Conservation (phyloP, 2,797 vertebrate species). For the Sarcoramphus papa region DNA sequence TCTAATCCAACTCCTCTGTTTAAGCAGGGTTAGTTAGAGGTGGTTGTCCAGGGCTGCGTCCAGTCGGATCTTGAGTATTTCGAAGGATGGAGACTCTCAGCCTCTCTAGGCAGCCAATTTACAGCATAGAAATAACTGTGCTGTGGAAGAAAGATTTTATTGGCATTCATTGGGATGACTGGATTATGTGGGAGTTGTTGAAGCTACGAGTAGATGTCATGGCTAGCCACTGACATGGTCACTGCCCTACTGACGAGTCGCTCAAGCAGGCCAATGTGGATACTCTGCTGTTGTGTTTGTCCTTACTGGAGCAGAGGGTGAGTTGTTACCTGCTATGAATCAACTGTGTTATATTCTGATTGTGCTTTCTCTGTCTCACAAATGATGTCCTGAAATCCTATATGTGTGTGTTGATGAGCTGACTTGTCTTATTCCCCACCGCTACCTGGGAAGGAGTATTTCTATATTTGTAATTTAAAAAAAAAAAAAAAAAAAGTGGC, state of each 20-base stretch:
- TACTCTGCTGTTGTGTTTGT: background rate
- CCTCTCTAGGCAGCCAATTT: background rate
- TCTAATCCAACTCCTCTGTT: background rate
- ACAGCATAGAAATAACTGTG: background rate
- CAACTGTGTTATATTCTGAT: rapidly evolving
- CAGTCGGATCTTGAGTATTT: background rate
- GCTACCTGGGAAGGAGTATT: background rate
- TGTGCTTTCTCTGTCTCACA: background rate
- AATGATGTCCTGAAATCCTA: background rate
- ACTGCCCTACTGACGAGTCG: rapidly evolving
- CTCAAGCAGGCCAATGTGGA: rapidly evolving
- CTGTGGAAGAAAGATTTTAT: background rate
- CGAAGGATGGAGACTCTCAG: too few relatives aligned
- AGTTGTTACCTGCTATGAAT: background rate
- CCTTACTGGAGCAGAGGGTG: background rate
- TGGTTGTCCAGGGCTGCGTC: background rate
- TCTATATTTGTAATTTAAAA: background rate
- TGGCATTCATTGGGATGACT: background rate
- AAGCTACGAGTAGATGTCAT: background rate
- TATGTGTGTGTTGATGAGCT: background rate
- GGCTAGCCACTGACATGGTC: background rate
- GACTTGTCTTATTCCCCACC: background rate
- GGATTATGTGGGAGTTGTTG: background rate
- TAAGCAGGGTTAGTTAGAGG: background rate
- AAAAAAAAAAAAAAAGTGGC: background rate